Evolutionary conservation across 2,113 vertebrate genomes (phyloP), one percentile per base, ranked within the genome.

Genomic region (Lanius collurio): DNA sequence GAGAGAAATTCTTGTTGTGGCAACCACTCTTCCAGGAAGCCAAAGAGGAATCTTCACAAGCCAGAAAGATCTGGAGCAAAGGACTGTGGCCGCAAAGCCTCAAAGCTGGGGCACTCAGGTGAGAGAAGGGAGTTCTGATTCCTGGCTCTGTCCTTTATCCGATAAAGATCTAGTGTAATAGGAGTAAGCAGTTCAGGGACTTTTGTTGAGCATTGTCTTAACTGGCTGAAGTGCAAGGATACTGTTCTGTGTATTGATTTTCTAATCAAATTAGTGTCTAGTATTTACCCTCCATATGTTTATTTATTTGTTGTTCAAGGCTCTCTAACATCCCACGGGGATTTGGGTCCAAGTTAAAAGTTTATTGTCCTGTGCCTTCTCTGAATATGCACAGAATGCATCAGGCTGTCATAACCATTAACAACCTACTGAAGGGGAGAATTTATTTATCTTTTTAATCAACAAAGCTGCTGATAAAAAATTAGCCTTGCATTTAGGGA

Each of bases 211-310:
- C 76, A 89, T 83, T 83, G 55, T 52, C 93, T 92, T 94, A 94
- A 94, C 75, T 90, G 91, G 87, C 64, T 78, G 46, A 92, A 95
- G 64, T 83, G 93, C 67, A 88, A 92, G 73, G 73, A 81, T 94
- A 44, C 64, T 93, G 76, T 74, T 86, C 69, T 78, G 70, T 62
- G 47, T 81, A 94, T 94, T 83, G 93, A 94, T 93, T 97, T 94
- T 83, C 68, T 93, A 90, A 95, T 92, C n/a, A 92, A 90, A 89
- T 94, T 81, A 84, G 65, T 47, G 50, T n/a, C 83, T 83, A 39
- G 9, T 89, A 81, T 94, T 94, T 81, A 83, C 56, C 73, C 64
- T 94, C 42, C 55, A 39, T 80, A 86, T 83, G 76, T 77, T 93
- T 92, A 78, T 92, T 90, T 20, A 30, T 81, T 55, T 92, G 27